Conservation (phyloP, 2,797 vertebrate species). For the Paguma larvata region DNA sequence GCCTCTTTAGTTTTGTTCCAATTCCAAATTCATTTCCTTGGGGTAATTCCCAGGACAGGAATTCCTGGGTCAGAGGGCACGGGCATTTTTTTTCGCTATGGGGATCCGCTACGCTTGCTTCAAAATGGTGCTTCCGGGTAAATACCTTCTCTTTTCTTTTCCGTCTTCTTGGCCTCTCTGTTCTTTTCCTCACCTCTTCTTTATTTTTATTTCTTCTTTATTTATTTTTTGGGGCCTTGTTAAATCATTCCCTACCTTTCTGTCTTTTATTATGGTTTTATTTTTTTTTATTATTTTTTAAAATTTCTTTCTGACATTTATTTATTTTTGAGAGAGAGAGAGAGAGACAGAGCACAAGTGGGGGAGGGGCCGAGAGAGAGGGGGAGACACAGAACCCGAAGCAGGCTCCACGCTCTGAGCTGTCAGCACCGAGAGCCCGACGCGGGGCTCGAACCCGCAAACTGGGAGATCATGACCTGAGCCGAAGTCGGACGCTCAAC, state of each 20-base stretch:
- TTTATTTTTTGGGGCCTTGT: neutral
- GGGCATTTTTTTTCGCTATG: neutral
- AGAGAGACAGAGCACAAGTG: too few species aligned
- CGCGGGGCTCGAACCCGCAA: too few species aligned
- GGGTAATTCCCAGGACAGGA: slow-evolving; percentile 63
- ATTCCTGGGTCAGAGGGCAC: slow-evolving; percentile 47
- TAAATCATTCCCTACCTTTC: neutral
- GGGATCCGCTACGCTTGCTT: neutral
- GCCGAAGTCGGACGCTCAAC: too few species aligned
- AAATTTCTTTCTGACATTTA: too few species aligned
- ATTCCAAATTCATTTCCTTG: slow-evolving; percentile 71
- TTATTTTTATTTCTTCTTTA: neutral
- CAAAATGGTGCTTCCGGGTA: neutral
- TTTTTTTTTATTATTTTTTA: too few species aligned
- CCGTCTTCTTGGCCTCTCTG: slow-evolving; percentile 20
- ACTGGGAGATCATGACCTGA: too few species aligned
- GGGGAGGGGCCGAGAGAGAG: too few species aligned
- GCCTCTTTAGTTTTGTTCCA: slow-evolving; percentile 68
- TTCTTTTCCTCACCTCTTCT: neutral
- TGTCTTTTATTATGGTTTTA: neutral
- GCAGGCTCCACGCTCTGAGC: too few species aligned
- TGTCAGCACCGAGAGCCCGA: too few species aligned
- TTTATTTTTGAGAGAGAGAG: too few species aligned
- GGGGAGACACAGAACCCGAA: too few species aligned
- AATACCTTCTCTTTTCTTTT: neutral